Percentiles rank a stretch among this genome's conserved stretches.
Conservation (phyloP, 1,140 invertebrate species). For the Ostrea denselamellosa region DNA sequence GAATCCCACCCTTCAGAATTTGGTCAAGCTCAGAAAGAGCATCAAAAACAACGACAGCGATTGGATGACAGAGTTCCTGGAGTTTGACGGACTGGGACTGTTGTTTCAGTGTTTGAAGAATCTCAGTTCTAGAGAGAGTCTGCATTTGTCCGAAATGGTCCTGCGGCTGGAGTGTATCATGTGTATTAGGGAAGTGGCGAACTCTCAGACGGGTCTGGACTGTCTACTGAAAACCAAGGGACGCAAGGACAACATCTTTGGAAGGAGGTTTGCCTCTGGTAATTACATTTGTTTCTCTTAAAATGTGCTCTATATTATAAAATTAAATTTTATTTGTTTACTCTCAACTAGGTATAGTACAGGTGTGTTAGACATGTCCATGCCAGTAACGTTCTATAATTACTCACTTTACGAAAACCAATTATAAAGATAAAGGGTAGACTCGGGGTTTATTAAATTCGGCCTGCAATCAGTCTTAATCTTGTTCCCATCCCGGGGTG, state of each 20-base stretch:
- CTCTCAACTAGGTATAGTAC: too few species aligned
- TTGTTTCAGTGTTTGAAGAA: conserved; percentile 80
- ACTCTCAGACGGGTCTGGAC: conserved; percentile 80
- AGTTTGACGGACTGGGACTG: conserved; percentile 78
- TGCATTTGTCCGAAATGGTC: conserved; percentile 78
- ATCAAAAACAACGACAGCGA: conserved; percentile 75
- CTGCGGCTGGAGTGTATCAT: conserved; percentile 80
- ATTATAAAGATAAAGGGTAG: not conserved
- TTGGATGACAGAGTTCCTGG: conserved; percentile 81
- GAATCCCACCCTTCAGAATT: conserved; percentile 71
- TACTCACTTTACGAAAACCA: not conserved
- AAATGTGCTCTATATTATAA: too few species aligned
- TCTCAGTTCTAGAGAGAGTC: conserved; percentile 72
- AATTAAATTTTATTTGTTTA: too few species aligned
- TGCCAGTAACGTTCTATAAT: not conserved
- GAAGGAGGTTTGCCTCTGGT: conserved; percentile 91
- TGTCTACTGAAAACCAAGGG: conserved; percentile 80
- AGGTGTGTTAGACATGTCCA: too few species aligned
- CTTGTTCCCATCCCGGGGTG: not conserved
- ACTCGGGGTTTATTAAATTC: not conserved
- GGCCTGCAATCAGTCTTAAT: not conserved
- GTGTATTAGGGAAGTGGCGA: conserved; percentile 81
- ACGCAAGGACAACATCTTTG: conserved; percentile 82
- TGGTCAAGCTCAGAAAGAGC: conserved; percentile 69
- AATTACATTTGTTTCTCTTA: conserved; percentile 67